Conservation (phyloP, 2,113 vertebrate genomes). For the Nerophis lumbriciformis region DNA sequence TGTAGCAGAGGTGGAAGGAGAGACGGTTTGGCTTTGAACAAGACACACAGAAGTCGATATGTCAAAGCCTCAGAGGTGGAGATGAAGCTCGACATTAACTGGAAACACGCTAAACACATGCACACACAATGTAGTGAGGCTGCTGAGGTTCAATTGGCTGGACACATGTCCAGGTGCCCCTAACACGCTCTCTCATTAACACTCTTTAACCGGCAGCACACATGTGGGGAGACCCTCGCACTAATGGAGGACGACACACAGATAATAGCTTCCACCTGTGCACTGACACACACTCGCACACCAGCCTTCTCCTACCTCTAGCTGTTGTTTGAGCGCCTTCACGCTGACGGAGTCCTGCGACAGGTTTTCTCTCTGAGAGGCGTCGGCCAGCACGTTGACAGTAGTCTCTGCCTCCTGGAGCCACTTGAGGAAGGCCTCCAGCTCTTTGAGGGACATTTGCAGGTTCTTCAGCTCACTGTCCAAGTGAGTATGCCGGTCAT, state of each 20-base stretch:
- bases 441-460: constrained; percentile 81
- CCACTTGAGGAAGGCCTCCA: constrained; percentile 92
- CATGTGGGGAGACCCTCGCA: constrained; percentile 3
- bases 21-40: constrained; percentile 1
- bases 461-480: constrained; percentile 81
- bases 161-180: constrained; percentile 25
- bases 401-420: constrained; percentile 91
- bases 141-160: constrained; percentile 14
- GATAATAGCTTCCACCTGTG: constrained; percentile 49
- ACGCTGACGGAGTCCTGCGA: constrained; percentile 73
- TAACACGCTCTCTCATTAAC: constrained; percentile 18
- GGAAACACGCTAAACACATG: neutral
- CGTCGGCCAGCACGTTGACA: constrained; percentile 82
- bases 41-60: neutral
- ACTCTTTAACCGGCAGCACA: constrained; percentile 27
- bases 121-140: neutral
- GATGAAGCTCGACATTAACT: constrained; percentile 3
- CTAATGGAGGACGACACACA: constrained; percentile 50
- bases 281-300: constrained; percentile 15
- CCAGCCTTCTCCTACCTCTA: constrained; percentile 74
- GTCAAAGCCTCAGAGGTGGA: neutral
- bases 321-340: constrained; percentile 79
- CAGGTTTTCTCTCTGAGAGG: constrained; percentile 82
- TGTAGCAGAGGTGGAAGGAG: constrained; percentile 13
- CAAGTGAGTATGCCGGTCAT: constrained; percentile 78